These are phyloP conservation scores for Drosophila guanche DNA, from an alignment of 1,140 invertebrate genomes.

Conservation along the genomic window DNA sequence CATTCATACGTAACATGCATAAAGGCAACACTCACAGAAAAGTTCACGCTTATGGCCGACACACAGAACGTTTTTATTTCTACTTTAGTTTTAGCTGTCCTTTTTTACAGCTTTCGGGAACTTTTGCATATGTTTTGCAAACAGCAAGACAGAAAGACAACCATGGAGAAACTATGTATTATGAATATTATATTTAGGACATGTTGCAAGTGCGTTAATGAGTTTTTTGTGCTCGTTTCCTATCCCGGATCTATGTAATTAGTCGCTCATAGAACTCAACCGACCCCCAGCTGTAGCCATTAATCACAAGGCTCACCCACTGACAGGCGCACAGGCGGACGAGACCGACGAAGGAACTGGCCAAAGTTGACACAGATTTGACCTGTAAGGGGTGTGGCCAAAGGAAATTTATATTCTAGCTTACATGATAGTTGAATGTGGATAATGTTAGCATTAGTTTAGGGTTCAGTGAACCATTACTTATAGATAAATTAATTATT, in stretches of 20 bases:
- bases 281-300: conserved; percentile 31
- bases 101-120: conserved; percentile 29
- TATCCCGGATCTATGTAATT: conserved; percentile 44
- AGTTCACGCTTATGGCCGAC: conserved; percentile 38
- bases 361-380: conserved; percentile 2
- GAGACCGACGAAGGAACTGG: conserved; percentile 12
- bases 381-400: conserved; percentile 4
- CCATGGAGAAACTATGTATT: conserved; percentile 32
- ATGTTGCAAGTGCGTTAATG: conserved; percentile 60
- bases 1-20: conserved; percentile 10
- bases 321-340: conserved; percentile 24
- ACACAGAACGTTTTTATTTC: conserved; percentile 34
- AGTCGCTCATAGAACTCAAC: conserved; percentile 35
- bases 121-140: conserved; percentile 34
- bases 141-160: conserved; percentile 7
- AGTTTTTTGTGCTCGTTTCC: conserved; percentile 52
- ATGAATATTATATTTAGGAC: conserved; percentile 46
- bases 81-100: conserved; percentile 7
- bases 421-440: too few relatives aligned
- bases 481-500: too few relatives aligned
- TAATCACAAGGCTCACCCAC: conserved; percentile 44
- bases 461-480: too few relatives aligned
- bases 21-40: conserved; percentile 44
- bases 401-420: conserved; percentile 1
- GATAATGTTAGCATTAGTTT: too few relatives aligned